Conservation (phyloP, 2,113 vertebrate genomes). For the Perca schrenkii region DNA sequence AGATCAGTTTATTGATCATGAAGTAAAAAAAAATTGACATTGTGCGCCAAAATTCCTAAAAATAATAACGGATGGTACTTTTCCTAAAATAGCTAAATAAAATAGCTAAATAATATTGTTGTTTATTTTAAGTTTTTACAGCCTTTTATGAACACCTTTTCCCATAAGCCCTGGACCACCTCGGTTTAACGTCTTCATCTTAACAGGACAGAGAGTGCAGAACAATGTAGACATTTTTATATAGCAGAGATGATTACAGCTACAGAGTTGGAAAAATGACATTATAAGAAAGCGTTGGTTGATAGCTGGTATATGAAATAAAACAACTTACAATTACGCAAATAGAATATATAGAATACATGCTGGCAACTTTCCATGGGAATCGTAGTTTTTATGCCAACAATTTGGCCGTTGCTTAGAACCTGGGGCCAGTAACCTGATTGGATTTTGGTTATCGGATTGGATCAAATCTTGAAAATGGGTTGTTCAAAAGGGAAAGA, state of each 20-base stretch:
- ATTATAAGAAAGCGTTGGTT: neutral
- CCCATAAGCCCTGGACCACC: neutral
- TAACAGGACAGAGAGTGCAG: neutral
- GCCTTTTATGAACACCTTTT: neutral
- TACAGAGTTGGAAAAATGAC: neutral
- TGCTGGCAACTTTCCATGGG: neutral
- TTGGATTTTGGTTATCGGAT: no score
- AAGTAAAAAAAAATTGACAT: neutral
- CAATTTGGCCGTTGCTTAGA: neutral
- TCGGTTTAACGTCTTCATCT: neutral
- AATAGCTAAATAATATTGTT: neutral
- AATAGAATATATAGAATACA: no score
- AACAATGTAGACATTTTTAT: neutral
- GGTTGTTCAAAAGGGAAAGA: no score
- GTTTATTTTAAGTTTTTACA: neutral
- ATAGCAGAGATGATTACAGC: neutral
- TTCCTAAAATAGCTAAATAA: neutral
- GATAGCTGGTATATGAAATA: neutral
- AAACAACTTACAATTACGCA: neutral
- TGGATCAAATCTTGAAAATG: no score
- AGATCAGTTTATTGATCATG: neutral
- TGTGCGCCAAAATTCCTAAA: neutral
- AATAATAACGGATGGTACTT: neutral
- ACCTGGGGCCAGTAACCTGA: no score
- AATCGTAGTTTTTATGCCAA: neutral